Evolutionary conservation across 2,113 vertebrate genomes (phyloP).

Genomic region (Etheostoma cragini): DNA sequence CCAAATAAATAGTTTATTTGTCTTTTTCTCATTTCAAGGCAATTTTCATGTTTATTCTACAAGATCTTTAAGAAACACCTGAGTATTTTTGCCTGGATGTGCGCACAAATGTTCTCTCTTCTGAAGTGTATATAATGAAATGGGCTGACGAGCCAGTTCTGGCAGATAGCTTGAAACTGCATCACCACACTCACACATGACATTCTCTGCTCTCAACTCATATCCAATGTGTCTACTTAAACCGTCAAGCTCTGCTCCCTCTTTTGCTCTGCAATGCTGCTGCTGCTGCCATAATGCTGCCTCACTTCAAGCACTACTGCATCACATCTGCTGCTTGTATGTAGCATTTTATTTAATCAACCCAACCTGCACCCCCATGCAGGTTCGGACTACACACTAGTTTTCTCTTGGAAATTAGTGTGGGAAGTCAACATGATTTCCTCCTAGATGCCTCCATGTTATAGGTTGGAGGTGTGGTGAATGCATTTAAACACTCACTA

Average conservation of each 20-base stretch:
- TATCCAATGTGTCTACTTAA: conserved; percentile 10
- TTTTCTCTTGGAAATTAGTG: neutral
- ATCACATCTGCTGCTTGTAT: conserved; percentile 6
- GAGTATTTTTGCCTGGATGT: too few relatives aligned
- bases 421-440: neutral
- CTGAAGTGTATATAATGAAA: neutral
- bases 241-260: neutral
- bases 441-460: neutral
- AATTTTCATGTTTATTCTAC: too few relatives aligned
- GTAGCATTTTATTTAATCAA: conserved; percentile 10
- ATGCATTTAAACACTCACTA: neutral
- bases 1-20: too few relatives aligned
- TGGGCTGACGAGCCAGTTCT: neutral
- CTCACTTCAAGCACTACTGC: neutral
- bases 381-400: neutral
- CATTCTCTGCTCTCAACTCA: neutral
- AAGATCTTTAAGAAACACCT: too few relatives aligned
- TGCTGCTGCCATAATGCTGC: conserved; percentile 1
- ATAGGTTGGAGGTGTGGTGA: neutral
- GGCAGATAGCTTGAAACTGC: neutral
- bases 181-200: neutral
- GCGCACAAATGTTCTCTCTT: too few relatives aligned
- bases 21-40: too few relatives aligned
- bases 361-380: neutral
- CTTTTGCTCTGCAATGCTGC: neutral